These are phyloP conservation scores for Pelodytes ibericus DNA, from an alignment of 2,797 vertebrate genomes.

Conservation along the genomic window DNA sequence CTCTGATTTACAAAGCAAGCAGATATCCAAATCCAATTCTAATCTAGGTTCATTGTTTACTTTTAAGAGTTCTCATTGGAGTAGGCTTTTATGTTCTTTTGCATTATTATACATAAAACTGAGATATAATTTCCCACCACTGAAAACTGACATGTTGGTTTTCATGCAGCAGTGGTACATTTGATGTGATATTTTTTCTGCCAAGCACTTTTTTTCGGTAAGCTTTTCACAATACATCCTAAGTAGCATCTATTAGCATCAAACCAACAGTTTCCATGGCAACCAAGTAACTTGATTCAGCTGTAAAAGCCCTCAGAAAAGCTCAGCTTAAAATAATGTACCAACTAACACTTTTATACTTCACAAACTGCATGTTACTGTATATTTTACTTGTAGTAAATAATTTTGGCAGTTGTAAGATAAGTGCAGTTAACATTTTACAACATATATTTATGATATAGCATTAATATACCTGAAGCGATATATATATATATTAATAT, in stretches of 20 bases:
- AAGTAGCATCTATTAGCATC: conserved; percentile 72
- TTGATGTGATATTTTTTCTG: conserved; percentile 64
- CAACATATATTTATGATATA: not conserved
- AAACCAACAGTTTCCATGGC: conserved; percentile 71
- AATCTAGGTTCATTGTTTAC: too few species aligned
- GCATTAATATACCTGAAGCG: too few species aligned
- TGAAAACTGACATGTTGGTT: conserved; percentile 16
- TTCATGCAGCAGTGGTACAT: conserved; percentile 61
- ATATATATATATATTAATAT: too few species aligned
- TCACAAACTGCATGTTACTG: not conserved
- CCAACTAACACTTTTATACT: conserved; percentile 24
- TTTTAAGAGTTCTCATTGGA: too few species aligned
- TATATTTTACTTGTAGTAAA: conserved; percentile 5
- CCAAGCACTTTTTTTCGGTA: conserved; percentile 68
- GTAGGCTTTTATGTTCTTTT: too few species aligned
- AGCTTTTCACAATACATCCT: conserved; percentile 70
- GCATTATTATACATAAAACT: not conserved
- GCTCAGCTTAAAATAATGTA: conserved; percentile 43
- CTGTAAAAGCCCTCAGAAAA: conserved; percentile 66
- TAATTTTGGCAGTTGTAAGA: not conserved
- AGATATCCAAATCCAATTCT: too few species aligned
- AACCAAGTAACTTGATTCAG: conserved; percentile 70
- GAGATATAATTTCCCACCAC: not conserved
- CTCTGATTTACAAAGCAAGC: too few species aligned
- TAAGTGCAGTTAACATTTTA: not conserved